Conservation (phyloP, 2,797 vertebrate genomes). For the Channallabes apus region DNA sequence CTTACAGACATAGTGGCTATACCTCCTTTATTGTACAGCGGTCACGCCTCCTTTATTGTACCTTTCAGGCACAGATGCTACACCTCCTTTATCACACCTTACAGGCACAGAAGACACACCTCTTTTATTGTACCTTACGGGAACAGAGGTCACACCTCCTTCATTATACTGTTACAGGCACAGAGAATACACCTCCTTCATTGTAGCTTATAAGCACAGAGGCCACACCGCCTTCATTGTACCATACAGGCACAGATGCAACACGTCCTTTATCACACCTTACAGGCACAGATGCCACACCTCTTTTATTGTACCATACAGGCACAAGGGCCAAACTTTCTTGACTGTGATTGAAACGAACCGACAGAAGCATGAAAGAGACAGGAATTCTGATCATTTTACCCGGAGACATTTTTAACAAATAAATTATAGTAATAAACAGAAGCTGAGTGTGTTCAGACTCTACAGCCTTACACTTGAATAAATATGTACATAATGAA, state of each 20-base stretch:
- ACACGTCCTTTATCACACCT: too few relatives aligned
- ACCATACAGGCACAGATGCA: too few relatives aligned
- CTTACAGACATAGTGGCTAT: not conserved
- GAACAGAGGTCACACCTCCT: too few relatives aligned
- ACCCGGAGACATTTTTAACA: not conserved
- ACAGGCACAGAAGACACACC: not conserved
- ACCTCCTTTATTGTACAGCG: not conserved
- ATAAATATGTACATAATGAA: slow-evolving; percentile 19
- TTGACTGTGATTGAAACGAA: not conserved
- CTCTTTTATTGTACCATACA: too few relatives aligned
- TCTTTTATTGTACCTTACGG: not conserved
- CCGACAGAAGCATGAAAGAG: not conserved
- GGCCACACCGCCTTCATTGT: too few relatives aligned
- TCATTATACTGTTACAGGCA: too few relatives aligned
- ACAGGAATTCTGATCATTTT: not conserved
- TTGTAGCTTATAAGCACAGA: too few relatives aligned
- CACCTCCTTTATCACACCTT: not conserved
- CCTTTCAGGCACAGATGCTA: not conserved
- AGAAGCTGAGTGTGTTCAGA: not conserved
- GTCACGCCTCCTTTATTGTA: not conserved
- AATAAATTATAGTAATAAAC: slow-evolving; percentile 3
- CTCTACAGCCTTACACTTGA: not conserved
- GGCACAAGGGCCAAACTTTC: too few relatives aligned
- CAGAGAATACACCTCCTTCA: too few relatives aligned
- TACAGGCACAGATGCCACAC: too few relatives aligned